phyloP scores from a whole-genome alignment of 2,888 invertebrate genomes.

The Pachliopta kotzebuea region DNA sequence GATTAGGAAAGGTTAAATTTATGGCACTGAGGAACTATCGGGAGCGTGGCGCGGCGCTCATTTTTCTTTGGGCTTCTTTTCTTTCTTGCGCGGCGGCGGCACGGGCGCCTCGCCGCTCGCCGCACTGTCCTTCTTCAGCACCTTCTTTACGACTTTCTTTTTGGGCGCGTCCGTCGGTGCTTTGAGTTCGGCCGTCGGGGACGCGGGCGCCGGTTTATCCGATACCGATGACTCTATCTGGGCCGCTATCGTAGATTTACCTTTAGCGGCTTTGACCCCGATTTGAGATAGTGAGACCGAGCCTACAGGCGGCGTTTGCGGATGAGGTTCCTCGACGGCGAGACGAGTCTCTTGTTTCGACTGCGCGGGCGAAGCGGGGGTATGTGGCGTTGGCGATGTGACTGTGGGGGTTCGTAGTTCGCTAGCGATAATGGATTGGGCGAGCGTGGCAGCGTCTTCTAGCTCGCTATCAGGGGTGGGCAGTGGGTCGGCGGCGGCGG shows the following conservation, averaged over 20 bases:
- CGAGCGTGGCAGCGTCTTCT: constrained; percentile 73
- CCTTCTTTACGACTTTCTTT: constrained; percentile 73
- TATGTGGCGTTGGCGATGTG: constrained; percentile 52
- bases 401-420: constrained; percentile 62
- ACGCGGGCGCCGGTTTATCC: constrained; percentile 37
- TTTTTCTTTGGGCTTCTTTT: constrained; percentile 78
- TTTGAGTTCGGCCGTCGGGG: constrained; percentile 35
- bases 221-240: constrained; percentile 67
- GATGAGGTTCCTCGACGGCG: constrained; percentile 57
- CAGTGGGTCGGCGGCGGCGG: constrained; percentile 60
- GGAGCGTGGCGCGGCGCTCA: constrained; percentile 57
- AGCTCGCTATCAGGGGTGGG: constrained; percentile 76
- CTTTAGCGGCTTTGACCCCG: constrained; percentile 62
- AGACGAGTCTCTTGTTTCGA: constrained; percentile 48
- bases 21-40: constrained; percentile 75
- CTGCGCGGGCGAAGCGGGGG: constrained; percentile 32
- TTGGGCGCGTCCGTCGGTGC: constrained; percentile 51
- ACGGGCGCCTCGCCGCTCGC: constrained; percentile 64
- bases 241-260: constrained; percentile 60
- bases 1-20: constrained; percentile 61
- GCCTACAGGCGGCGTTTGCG: constrained; percentile 74
- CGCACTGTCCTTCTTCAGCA: constrained; percentile 72
- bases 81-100: constrained; percentile 79
- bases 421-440: constrained; percentile 72
- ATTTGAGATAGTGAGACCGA: constrained; percentile 77